These are phyloP conservation scores for Drosophila mayaguana DNA, from an alignment of 2,888 invertebrate genomes.

Conservation along the genomic window DNA sequence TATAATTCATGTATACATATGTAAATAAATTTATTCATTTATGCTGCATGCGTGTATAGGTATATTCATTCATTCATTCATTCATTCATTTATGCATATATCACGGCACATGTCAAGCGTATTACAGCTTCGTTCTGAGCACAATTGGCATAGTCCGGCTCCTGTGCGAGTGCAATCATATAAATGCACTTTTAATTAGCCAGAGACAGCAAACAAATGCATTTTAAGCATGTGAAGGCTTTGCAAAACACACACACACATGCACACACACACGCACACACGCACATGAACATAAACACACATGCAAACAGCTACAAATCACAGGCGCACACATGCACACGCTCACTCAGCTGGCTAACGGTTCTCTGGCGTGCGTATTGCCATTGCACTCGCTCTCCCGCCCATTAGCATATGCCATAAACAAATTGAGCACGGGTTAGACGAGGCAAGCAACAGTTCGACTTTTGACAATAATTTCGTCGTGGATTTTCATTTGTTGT, in stretches of 20 bases:
- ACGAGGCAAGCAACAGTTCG: slow-evolving; percentile 36
- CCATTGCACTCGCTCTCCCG: slow-evolving; percentile 61
- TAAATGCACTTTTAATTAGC: slow-evolving; percentile 33
- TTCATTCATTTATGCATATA: neutral
- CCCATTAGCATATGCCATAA: slow-evolving; percentile 10
- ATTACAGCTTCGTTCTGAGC: neutral
- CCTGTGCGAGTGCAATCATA: slow-evolving; percentile 4
- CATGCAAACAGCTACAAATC: slow-evolving; percentile 1
- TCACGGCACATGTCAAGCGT: neutral
- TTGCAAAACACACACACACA: slow-evolving; percentile 8
- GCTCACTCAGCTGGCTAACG: slow-evolving; percentile 21
- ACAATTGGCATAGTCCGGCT: neutral
- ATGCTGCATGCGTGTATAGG: too few species aligned
- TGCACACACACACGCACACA: neutral
- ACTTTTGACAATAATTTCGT: slow-evolving; percentile 55
- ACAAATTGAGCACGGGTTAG: slow-evolving; percentile 27
- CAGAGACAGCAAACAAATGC: slow-evolving; percentile 25
- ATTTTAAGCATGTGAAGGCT: slow-evolving; percentile 15
- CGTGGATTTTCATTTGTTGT: slow-evolving; percentile 67
- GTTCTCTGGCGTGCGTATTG: slow-evolving; percentile 37
- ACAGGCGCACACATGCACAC: neutral
- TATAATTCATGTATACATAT: too few species aligned
- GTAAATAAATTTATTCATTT: too few species aligned
- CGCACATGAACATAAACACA: neutral
- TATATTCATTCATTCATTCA: neutral